Evolutionary conservation across 2,797 vertebrate species (phyloP).

Genomic region (Manis pentadactyla): DNA sequence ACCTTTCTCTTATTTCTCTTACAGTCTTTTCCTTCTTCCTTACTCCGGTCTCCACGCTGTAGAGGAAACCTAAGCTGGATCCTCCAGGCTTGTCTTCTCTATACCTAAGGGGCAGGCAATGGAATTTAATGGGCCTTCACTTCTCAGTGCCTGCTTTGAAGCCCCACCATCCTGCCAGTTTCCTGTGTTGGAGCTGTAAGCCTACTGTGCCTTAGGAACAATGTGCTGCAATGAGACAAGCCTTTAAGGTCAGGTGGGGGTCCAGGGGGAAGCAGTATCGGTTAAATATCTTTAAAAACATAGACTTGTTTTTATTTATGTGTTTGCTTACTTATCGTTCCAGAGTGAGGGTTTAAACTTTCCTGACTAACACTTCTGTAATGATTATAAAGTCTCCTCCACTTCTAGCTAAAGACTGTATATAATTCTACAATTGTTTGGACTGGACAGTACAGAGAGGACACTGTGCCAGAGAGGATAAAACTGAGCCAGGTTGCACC

Average conservation of each 20-base stretch:
- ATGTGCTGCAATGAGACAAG: not conserved
- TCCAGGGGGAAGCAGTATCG: not conserved
- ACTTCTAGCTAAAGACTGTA: not conserved
- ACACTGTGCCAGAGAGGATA: not conserved
- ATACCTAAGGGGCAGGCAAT: not conserved
- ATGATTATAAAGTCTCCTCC: constrained; percentile 24
- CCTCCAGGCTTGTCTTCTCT: not conserved
- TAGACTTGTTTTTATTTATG: not conserved
- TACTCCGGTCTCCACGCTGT: not conserved
- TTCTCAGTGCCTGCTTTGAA: not conserved
- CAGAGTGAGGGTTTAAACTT: constrained; percentile 5
- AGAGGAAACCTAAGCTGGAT: not conserved
- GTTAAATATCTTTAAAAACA: not conserved
- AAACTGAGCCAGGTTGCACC: not conserved
- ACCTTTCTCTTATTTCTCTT: not conserved
- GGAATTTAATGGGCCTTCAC: not conserved
- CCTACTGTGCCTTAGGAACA: not conserved
- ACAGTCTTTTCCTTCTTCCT: not conserved
- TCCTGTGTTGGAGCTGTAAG: not conserved
- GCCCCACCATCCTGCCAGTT: not conserved
- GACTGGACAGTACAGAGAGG: not conserved
- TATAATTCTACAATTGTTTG: not conserved
- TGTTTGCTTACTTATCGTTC: not conserved
- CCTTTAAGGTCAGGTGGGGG: not conserved
- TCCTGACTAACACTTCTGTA: not conserved